Evolutionary conservation across 2,113 vertebrate genomes (phyloP).

Genomic region (Malaclemys terrapin): DNA sequence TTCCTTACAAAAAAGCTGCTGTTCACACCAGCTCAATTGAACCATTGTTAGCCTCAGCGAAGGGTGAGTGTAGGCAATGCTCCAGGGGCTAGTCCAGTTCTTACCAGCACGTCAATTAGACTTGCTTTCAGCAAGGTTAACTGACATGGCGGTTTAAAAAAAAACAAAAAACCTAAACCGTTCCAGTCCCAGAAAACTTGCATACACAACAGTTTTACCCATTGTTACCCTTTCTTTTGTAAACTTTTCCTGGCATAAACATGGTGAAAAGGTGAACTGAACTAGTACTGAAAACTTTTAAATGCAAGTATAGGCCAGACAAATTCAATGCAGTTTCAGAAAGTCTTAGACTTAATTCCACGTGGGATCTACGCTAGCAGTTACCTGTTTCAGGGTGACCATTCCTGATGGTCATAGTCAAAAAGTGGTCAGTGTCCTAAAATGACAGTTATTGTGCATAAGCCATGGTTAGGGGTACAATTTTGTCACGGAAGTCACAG

Average conservation of each 20-base stretch:
- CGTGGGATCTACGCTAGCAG: not conserved
- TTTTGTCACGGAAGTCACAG: too few species aligned
- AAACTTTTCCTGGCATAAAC: not conserved
- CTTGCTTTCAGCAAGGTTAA: not conserved
- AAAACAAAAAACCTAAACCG: too few species aligned
- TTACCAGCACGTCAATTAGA: not conserved
- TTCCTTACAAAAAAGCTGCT: not conserved
- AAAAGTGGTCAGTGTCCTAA: not conserved
- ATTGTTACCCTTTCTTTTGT: not conserved
- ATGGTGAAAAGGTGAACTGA: not conserved
- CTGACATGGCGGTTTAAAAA: not conserved
- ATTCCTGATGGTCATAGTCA: not conserved
- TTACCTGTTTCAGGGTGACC: not conserved
- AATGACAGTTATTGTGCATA: fast-evolving
- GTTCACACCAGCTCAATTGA: not conserved
- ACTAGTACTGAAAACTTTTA: not conserved
- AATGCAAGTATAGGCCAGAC: not conserved
- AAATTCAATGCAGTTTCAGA: not conserved
- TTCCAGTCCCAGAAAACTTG: too few species aligned
- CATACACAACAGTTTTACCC: not conserved
- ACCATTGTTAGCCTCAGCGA: not conserved
- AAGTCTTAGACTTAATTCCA: not conserved
- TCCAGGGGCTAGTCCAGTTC: not conserved
- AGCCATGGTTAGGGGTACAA: not conserved
- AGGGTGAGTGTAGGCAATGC: not conserved